A percentile compares a stretch with the other conserved stretches of the same genome.
Conservation (phyloP, 2,113 vertebrate genomes). For the Crotalus viridis region DNA sequence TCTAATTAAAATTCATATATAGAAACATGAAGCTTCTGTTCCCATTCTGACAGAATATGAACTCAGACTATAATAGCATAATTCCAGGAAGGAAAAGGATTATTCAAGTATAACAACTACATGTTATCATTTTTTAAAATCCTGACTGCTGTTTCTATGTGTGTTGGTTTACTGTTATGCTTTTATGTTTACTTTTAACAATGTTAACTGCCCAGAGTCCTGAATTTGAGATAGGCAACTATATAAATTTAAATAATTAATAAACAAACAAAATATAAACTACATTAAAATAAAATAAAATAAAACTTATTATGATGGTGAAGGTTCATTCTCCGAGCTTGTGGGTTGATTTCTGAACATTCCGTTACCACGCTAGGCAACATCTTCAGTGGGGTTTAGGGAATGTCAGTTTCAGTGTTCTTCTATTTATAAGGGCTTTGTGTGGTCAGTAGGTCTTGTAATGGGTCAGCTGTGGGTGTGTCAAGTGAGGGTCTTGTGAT, state of each 20-base stretch:
- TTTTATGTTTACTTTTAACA: not conserved
- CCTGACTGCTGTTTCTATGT: not conserved
- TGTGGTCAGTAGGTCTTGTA: too few relatives aligned
- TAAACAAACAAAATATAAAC: not conserved
- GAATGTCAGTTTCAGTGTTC: too few relatives aligned
- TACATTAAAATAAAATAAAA: not conserved
- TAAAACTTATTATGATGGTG: too few relatives aligned
- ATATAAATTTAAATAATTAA: not conserved
- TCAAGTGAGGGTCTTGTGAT: too few relatives aligned
- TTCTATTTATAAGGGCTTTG: too few relatives aligned
- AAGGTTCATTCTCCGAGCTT: too few relatives aligned
- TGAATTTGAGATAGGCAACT: not conserved
- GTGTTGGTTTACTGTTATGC: not conserved
- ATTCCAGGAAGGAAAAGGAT: not conserved
- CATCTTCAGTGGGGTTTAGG: too few relatives aligned
- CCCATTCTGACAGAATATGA: not conserved
- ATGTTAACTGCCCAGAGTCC: not conserved
- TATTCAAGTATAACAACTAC: not conserved
- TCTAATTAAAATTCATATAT: not conserved
- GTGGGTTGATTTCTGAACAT: too few relatives aligned
- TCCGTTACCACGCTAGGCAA: too few relatives aligned
- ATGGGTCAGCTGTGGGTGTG: too few relatives aligned
- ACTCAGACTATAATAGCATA: not conserved
- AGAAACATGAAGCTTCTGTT: not conserved
- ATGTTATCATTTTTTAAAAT: not conserved